These are phyloP conservation scores for Sycophila sp. DNA, from an alignment of 1,140 invertebrate genomes.

Conservation along the genomic window DNA sequence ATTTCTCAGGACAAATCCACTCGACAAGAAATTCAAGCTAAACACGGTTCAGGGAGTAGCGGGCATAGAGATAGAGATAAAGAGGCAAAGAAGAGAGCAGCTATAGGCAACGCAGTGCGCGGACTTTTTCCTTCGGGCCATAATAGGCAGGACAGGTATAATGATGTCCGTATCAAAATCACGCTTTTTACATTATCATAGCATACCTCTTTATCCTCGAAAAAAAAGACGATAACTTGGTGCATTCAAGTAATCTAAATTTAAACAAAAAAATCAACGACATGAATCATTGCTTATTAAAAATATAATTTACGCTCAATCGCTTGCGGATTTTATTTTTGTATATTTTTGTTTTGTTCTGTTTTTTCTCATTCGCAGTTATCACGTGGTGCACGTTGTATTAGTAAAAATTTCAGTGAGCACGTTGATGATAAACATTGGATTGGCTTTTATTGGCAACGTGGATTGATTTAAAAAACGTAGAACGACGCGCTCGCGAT, in stretches of 20 bases:
- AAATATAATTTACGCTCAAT: no score
- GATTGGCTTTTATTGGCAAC: constrained; percentile 20
- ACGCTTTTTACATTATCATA: constrained; percentile 62
- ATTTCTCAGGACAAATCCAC: constrained; percentile 52
- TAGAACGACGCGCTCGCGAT: neutral
- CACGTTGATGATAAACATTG: constrained; percentile 8
- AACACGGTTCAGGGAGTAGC: constrained; percentile 53
- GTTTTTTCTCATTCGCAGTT: no score
- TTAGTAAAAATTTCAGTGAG: neutral
- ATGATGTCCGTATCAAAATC: constrained; percentile 68
- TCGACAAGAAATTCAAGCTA: constrained; percentile 59
- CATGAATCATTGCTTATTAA: no score
- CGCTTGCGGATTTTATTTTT: neutral
- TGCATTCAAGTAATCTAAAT: no score
- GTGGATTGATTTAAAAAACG: no score
- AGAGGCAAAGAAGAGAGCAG: constrained; percentile 64
- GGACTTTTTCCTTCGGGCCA: constrained; percentile 65
- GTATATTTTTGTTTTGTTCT: no score
- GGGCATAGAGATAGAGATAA: constrained; percentile 59
- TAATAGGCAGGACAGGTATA: constrained; percentile 67
- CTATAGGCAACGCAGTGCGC: constrained; percentile 66
- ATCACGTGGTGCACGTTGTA: no score
- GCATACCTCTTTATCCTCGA: constrained; percentile 38
- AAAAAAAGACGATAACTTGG: no score
- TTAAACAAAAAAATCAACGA: neutral